These are phyloP conservation scores for Pantherophis vulpinus DNA, from an alignment of 2,797 vertebrate genomes.

Conservation along the genomic window DNA sequence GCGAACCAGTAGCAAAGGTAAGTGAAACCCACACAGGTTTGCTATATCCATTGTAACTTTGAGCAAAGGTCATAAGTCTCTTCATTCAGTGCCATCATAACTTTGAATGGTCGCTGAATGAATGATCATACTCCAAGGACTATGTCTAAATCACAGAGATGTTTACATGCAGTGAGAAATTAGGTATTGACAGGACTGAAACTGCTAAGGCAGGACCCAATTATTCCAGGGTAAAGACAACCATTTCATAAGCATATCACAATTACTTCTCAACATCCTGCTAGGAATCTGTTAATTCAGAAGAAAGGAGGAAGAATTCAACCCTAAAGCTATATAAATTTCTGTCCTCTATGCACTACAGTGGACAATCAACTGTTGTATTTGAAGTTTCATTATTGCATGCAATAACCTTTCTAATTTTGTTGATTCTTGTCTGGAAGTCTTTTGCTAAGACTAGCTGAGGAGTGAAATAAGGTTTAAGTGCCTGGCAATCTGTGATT, in stretches of 20 bases:
- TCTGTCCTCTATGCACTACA: neutral
- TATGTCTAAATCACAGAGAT: neutral
- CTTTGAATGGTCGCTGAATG: neutral
- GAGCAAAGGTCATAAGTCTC: neutral
- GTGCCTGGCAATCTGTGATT: neutral
- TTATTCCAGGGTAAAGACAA: neutral
- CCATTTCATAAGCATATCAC: neutral
- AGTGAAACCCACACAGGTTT: neutral
- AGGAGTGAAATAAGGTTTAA: neutral
- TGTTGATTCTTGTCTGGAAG: neutral
- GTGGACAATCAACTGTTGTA: neutral
- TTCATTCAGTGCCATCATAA: neutral
- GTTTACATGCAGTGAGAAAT: neutral
- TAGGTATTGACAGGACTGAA: neutral
- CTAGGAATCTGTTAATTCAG: neutral
- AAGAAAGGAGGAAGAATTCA: neutral
- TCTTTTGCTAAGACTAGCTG: neutral
- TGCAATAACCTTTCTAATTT: neutral
- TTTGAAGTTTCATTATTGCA: neutral
- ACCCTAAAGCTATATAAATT: neutral
- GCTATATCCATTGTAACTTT: neutral
- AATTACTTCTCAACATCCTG: neutral
- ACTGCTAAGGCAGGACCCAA: neutral
- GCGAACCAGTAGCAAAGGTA: too few relatives aligned
- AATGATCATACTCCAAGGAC: neutral